Percentiles rank a stretch among this genome's conserved stretches.
phyloP scores from a whole-genome alignment of 2,113 vertebrate species.

The Campylomormyrus tamandua region DNA sequence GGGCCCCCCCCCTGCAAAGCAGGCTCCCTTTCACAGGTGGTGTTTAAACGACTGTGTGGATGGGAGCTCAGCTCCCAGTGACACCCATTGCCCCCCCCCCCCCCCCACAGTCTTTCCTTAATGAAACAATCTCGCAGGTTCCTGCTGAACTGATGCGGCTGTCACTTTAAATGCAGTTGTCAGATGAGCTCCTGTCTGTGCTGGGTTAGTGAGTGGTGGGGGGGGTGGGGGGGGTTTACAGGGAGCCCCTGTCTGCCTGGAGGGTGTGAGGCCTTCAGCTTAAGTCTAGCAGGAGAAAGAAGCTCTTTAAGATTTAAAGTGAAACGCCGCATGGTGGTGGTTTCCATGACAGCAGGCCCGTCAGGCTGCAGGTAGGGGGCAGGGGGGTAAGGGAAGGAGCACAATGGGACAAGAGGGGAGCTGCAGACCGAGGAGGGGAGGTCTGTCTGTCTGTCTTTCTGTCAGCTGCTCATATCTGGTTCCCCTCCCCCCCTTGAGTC shows the following conservation, averaged over 20 bases:
- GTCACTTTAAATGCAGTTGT: background rate
- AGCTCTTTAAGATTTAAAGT: background rate
- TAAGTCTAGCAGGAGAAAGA: background rate
- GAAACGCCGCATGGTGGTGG: background rate
- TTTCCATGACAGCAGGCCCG: conserved; percentile 9
- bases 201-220: background rate
- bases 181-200: background rate
- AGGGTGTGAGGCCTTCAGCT: background rate
- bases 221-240: background rate
- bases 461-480: background rate
- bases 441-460: background rate
- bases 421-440: background rate
- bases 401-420: background rate
- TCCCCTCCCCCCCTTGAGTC: too few relatives aligned
- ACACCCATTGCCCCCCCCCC: background rate
- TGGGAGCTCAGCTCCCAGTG: background rate
- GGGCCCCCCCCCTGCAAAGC: background rate
- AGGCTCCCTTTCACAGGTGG: background rate
- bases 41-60: background rate
- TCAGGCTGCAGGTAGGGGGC: background rate
- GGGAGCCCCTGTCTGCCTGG: background rate
- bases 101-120: background rate
- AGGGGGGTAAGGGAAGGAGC: background rate
- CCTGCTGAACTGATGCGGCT: background rate
- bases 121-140: background rate